Evolutionary conservation across 1,140 invertebrate genomes (phyloP), one percentile per base, ranked within the genome.

Genomic region (Ostrea denselamellosa): DNA sequence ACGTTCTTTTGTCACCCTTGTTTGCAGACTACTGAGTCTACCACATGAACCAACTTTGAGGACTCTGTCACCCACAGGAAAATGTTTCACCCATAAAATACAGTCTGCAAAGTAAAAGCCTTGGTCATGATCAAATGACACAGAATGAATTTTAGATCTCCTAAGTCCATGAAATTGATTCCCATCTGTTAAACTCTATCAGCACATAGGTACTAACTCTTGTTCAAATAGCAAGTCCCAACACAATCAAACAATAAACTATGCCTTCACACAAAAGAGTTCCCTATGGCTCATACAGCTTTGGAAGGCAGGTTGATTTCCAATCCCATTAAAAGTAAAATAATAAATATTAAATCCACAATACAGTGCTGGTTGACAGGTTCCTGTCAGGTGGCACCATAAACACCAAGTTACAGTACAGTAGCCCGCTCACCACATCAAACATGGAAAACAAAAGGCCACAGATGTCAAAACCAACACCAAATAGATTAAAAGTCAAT

Each of bases 261-360:
- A 44, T 44, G 28, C 68, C 22, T 34, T 25, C 28, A 77, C 68
- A 77, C 68, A 77, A 77, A 77, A 77, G 68, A 77, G 68, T 34
- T 14, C 28, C 68, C 68, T 77, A 77, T 77, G 25, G 68, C 68
- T 77, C 14, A 28, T 77, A 77, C 68, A 44, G 68, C 68, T 77
- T 28, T 25, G 28, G 68, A 77, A 77, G 28, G 68, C 68, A 77
- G 68, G 68, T 77, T 77, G 68, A 77, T 77, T 77, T 77, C 68
- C 68, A 77, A 77, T 77, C 68, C 68, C 68, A 77, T 77, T 77
- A 77, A 77, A 77, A 77, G 68, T 77, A 77, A 77, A 77, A 77
- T 77, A 77, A 77, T 77, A 77, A 77, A 77, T 77, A 77, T 77
- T 34, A 77, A 77, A 77, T 77, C 25, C 22, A 77, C 68, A 77